Evolutionary conservation across 2,888 invertebrate species (phyloP).

Genomic region (Sphinx pinastri): DNA sequence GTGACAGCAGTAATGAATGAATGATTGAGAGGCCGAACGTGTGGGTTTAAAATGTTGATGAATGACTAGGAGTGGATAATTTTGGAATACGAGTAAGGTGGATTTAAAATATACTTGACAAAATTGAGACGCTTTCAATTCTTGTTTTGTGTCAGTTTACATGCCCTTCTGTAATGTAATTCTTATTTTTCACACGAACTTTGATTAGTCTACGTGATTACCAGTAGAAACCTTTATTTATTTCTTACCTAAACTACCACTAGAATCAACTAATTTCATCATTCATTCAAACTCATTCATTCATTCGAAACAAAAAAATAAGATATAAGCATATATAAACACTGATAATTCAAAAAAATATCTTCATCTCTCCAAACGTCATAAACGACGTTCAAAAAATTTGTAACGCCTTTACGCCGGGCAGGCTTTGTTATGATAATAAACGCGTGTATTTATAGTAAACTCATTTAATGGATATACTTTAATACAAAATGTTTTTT

Average conservation of each 20-base stretch:
- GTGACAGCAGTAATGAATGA: conserved; percentile 13
- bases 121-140: no score
- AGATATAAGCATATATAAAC: background rate
- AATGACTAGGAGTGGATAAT: background rate
- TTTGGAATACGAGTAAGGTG: background rate
- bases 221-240: no score
- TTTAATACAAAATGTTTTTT: no score
- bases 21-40: conserved; percentile 6
- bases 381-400: conserved; percentile 1
- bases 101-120: background rate
- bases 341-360: background rate
- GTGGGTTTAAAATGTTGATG: background rate
- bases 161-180: no score
- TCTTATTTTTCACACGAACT: background rate
- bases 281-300: no score
- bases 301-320: no score
- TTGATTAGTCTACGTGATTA: background rate
- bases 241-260: no score
- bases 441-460: no score
- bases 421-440: no score
- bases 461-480: no score
- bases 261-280: no score
- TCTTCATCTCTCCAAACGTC: background rate
- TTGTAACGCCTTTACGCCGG: background rate
- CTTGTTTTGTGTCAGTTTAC: no score